These are phyloP conservation scores for Drosophila macrospina DNA, from an alignment of 2,888 invertebrate species.

Conservation along the genomic window DNA sequence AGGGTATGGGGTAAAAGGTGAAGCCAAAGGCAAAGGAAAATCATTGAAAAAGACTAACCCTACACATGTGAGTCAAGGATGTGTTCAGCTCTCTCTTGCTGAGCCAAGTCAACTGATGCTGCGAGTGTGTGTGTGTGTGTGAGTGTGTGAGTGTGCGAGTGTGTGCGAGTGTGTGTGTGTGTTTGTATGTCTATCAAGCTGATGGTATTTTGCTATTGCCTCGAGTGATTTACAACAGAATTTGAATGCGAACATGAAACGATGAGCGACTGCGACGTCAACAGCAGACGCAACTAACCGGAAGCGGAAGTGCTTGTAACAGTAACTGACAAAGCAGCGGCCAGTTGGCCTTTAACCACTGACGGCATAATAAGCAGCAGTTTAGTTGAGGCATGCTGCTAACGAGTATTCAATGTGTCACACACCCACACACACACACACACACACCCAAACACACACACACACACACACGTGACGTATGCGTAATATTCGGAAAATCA, in stretches of 20 bases:
- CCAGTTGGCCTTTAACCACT: slow-evolving; percentile 17
- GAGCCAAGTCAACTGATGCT: slow-evolving; percentile 24
- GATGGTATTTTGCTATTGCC: slow-evolving; percentile 44
- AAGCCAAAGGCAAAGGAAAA: slow-evolving; percentile 31
- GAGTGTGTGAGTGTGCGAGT: neutral
- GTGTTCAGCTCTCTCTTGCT: slow-evolving; percentile 17
- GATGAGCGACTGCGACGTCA: slow-evolving; percentile 4
- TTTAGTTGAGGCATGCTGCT: slow-evolving; percentile 4
- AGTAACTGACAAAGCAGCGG: slow-evolving; percentile 9
- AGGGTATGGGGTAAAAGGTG: slow-evolving; percentile 22
- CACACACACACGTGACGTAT: slow-evolving; percentile 16
- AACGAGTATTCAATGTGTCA: slow-evolving; percentile 28
- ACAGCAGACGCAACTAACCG: slow-evolving; percentile 26
- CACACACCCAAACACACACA: slow-evolving; percentile 1
- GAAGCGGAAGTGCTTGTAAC: slow-evolving; percentile 47
- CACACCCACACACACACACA: slow-evolving; percentile 2
- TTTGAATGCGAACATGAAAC: slow-evolving; percentile 40
- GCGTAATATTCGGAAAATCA: slow-evolving; percentile 13
- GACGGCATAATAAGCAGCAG: slow-evolving; percentile 18
- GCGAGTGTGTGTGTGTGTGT: neutral
- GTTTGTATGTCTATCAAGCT: slow-evolving; percentile 16
- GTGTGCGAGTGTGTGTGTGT: slow-evolving; percentile 7
- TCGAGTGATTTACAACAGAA: slow-evolving; percentile 46
- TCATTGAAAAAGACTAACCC: slow-evolving; percentile 48
- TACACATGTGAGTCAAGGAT: slow-evolving; percentile 49